These are phyloP conservation scores for Coregonus sp. DNA, from an alignment of 2,797 vertebrate genomes.

Conservation along the genomic window DNA sequence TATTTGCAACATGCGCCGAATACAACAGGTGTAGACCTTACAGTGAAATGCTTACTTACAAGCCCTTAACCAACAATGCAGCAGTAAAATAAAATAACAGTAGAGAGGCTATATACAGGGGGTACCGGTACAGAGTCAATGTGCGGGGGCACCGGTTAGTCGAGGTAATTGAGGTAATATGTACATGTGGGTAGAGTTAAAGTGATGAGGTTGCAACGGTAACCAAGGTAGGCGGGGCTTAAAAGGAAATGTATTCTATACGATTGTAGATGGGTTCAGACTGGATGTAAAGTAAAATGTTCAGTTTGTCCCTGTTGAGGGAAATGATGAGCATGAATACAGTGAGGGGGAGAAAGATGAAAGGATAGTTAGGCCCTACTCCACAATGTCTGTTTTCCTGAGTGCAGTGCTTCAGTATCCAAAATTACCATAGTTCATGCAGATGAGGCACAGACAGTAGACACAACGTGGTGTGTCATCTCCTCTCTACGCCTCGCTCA, in stretches of 20 bases:
- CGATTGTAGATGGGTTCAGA: conserved; percentile 9
- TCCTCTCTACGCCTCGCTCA: conserved; percentile 14
- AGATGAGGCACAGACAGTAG: conserved; percentile 32
- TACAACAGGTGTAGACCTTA: too few species aligned
- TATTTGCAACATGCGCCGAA: too few species aligned
- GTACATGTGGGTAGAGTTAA: too few species aligned
- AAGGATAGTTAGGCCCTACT: conserved; percentile 29
- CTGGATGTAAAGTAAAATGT: conserved; percentile 29
- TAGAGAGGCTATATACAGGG: too few species aligned
- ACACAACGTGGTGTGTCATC: conserved; percentile 21
- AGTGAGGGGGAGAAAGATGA: conserved; percentile 23
- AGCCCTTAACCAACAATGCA: too few species aligned
- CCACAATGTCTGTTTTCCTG: conserved; percentile 11
- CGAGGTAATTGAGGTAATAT: too few species aligned
- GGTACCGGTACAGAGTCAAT: too few species aligned
- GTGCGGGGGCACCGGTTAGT: too few species aligned
- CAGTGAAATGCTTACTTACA: too few species aligned
- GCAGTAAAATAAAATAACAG: too few species aligned
- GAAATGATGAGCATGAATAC: conserved; percentile 20
- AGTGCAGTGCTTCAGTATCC: conserved; percentile 37
- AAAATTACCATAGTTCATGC: conserved; percentile 6
- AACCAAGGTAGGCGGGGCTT: background rate
- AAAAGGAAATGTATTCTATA: background rate
- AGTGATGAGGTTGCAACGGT: too few species aligned
- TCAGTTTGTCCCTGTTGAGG: conserved; percentile 12